Evolutionary conservation across 2,888 invertebrate genomes (phyloP), one percentile per base, ranked within the genome.

Genomic region (Apotomis turbidana): DNA sequence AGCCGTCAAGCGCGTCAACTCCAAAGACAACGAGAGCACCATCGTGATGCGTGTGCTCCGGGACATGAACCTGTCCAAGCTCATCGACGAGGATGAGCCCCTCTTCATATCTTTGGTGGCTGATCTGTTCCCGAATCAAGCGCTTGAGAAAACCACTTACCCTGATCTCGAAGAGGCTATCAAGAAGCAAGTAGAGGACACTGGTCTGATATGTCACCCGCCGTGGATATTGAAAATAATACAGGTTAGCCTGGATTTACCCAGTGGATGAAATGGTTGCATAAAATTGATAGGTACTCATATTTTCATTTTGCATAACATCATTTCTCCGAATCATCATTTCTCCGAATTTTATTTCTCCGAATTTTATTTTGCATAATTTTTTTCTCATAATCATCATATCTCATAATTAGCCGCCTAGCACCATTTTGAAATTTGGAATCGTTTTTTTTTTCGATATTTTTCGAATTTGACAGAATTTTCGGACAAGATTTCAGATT

Each of bases 1-100:
- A 6, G 97, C 98, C 0, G 96, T 98, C 0, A 99, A 99, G 87
- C 94, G 99, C 74, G 95, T 96, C 8, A 98, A 98, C 90, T 96
- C 96, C 8, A 97, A 97, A 89, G 99, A 99, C 89, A 96, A 97
- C 57, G 99, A 99, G 90, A 97, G 98, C 82, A 98, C 98, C 12
- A 99, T 98, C 78, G 99, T 99, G 12, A 99, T 99, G 99, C 94
- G 98, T 81, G 98, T 99, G 10, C 92, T 99, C n/a, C 94, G 99
- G 78, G 99, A 99, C 86, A 99, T 99, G 99, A 99, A 99, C 94
- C 94, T 99, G 15, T 99, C 99, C 4, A 99, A 99, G 90, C 93
- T 99, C 66, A 99, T 98, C 78, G 99, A 99, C 84, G 99, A 99
- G 88, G 99, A 99, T 85, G 99, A 99, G 84, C 99, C 99, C 0